phyloP scores from a whole-genome alignment of 2,113 vertebrate genomes.

The Brachypteracias leptosomus region DNA sequence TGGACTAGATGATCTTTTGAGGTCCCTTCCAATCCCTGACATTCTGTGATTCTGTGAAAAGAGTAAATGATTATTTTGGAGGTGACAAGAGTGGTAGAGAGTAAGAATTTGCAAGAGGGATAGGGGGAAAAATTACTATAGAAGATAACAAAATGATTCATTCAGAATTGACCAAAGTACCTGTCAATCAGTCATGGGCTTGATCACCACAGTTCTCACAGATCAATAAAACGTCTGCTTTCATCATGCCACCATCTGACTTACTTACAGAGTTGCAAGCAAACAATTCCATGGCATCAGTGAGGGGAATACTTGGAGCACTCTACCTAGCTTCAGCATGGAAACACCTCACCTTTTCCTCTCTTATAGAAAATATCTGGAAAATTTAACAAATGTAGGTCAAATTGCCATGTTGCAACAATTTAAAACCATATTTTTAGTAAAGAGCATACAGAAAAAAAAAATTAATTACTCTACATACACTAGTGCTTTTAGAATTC shows the following conservation, averaged over 20 bases:
- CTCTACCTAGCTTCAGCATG: not conserved
- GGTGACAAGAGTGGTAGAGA: not conserved
- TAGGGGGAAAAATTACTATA: not conserved
- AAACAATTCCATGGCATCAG: fast-evolving
- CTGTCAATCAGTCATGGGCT: not conserved
- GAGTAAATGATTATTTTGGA: not conserved
- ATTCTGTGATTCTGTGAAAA: too few species aligned
- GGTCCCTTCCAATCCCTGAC: too few species aligned
- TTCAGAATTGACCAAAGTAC: not conserved
- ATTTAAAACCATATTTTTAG: not conserved
- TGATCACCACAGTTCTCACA: not conserved
- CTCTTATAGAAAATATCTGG: not conserved
- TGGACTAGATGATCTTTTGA: too few species aligned
- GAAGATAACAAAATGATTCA: not conserved
- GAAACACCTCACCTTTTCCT: not conserved
- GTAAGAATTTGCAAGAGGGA: not conserved
- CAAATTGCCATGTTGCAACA: not conserved
- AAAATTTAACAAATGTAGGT: not conserved
- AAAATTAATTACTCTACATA: not conserved
- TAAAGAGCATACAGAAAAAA: not conserved
- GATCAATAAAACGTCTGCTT: not conserved
- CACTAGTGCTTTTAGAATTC: not conserved
- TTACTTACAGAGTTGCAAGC: not conserved
- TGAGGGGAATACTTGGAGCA: not conserved
- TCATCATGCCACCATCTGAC: not conserved